Base-by-base conservation (phyloP, 2,888 invertebrate genomes). In the Lasioglossum oenotherae region DNA sequence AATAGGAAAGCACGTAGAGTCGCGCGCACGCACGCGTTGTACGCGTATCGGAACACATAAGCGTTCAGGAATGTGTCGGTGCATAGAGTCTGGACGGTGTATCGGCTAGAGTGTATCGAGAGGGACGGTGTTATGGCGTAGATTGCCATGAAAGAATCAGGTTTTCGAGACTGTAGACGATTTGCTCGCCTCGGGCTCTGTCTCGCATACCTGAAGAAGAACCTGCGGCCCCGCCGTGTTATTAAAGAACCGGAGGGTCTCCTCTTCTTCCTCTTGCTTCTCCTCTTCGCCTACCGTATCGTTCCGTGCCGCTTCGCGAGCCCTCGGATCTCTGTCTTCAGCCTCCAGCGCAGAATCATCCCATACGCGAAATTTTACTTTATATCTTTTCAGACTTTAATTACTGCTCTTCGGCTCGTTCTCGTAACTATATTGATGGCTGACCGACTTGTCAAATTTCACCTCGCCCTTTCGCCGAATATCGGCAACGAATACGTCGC, bases 231-330 rank as follows among this genome's bases (percentile, higher is more conserved):
- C 91, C 88, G 91, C 90, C 90, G 90, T 93, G 91, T 93, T 93
- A 93, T 93, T 93, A 93, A 92, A 92, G 92, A 92, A 90, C 91
- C 91, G 81, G 89, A 88, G 88, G 88, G 88, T 87, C 86, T 86
- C 81, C 84, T 82, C 83, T 81, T 82, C 84, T 79, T 83, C 85
- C 85, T 85, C 82, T 67, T 82, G 67, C 84, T 85, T 78, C 67
- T 82, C 78, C 71, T 77, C 78, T 77, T 74, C 69, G 78, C 81
- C 79, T 79, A 75, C 76, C 84, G 81, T 79, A 69, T 73, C 74
- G 82, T 84, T 82, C 76, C 38, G 60, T 74, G 72, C 82, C 35
- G 69, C 38, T 0, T 16, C 67, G 78, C 72, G 86, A 80, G 74
- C 4, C 38, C 38, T 41, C 69, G 23, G 35, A 38, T 23, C 69